These are phyloP conservation scores for Poeciliopsis paucimaculata DNA, from an alignment of 2,797 vertebrate genomes.

Conservation along the genomic window DNA sequence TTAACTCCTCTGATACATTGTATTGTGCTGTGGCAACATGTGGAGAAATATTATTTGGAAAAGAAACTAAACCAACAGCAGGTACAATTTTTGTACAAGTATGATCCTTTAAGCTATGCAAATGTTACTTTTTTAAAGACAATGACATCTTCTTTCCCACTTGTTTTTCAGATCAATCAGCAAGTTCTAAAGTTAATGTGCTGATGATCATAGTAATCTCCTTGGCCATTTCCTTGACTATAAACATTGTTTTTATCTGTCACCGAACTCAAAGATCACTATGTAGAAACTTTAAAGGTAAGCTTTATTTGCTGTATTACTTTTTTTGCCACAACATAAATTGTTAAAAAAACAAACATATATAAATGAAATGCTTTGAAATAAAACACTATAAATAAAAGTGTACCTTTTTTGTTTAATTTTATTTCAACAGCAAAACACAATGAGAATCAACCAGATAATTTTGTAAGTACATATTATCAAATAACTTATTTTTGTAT, in stretches of 20 bases:
- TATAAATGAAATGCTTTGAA: background rate
- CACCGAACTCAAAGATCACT: background rate
- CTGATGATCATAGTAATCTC: background rate
- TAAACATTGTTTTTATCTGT: slow-evolving; percentile 21
- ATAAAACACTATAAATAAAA: background rate
- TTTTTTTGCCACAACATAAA: background rate
- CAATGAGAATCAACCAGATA: background rate
- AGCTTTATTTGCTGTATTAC: background rate
- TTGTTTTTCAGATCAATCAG: background rate
- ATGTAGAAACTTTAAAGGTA: background rate
- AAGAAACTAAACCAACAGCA: background rate
- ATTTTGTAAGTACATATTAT: background rate
- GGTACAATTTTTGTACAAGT: background rate
- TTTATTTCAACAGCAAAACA: background rate
- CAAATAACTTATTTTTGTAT: background rate
- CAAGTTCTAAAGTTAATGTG: background rate
- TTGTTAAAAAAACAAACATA: background rate
- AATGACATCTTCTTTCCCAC: background rate
- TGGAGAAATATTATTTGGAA: slow-evolving; percentile 6
- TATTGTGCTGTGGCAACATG: slow-evolving; percentile 4
- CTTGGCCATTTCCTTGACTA: slow-evolving; percentile 13
- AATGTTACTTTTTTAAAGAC: background rate
- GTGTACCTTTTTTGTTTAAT: background rate
- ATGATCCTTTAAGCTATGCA: background rate
- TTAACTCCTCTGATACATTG: background rate